phyloP scores from a whole-genome alignment of 2,888 invertebrate species.

The Mesodorylaimus sp. region DNA sequence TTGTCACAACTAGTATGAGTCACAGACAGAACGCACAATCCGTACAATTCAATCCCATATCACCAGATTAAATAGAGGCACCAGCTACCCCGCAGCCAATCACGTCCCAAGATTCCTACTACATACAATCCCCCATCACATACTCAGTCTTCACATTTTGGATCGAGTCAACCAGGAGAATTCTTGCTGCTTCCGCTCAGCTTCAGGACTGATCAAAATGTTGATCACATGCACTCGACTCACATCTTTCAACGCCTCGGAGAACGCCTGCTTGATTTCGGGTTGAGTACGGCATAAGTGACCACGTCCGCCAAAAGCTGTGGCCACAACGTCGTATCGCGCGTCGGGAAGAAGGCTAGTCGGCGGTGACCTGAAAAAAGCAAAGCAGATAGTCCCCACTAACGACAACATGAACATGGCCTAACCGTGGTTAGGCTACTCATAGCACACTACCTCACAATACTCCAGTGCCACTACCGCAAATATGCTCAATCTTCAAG shows the following conservation, averaged over 20 bases:
- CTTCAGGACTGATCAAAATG: conserved; percentile 62
- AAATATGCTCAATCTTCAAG: conserved; percentile 10
- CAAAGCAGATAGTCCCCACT: conserved; percentile 5
- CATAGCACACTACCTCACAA: no score
- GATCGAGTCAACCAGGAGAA: conserved; percentile 81
- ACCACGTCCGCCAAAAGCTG: conserved; percentile 60
- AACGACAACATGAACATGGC: no score
- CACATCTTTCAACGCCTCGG: conserved; percentile 45
- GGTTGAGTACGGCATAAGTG: conserved; percentile 55
- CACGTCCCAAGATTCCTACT: no score
- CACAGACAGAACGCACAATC: no score
- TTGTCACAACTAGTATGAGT: no score
- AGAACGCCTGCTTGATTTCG: conserved; percentile 52
- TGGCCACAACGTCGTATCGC: conserved; percentile 71
- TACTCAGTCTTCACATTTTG: conserved; percentile 35
- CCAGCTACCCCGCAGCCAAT: no score
- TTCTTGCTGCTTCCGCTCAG: conserved; percentile 69
- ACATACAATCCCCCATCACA: no score
- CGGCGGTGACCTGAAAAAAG: conserved; percentile 53
- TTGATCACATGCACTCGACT: conserved; percentile 61
- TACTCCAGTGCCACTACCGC: no score
- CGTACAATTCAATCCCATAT: no score
- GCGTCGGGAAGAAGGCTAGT: conserved; percentile 55
- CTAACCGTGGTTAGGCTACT: no score
- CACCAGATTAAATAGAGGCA: no score